phyloP scores from a whole-genome alignment of 2,113 vertebrate species.

The Actenoides lindsayi region DNA sequence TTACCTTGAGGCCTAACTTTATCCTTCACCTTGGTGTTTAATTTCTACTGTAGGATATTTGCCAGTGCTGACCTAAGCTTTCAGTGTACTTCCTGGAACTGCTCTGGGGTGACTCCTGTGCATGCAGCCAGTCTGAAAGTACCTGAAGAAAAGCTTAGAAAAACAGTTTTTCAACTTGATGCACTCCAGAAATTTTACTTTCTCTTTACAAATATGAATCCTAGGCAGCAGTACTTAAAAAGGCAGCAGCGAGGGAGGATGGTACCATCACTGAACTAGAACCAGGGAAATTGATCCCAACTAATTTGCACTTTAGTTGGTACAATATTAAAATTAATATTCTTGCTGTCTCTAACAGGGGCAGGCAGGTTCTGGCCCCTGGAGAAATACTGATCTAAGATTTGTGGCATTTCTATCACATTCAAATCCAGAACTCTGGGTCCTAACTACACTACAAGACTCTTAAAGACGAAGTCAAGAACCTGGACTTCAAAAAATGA shows the following conservation, averaged over 20 bases:
- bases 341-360: not conserved
- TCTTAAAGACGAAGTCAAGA: not conserved
- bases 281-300: constrained; percentile 4
- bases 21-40: not conserved
- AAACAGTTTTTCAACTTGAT: not conserved
- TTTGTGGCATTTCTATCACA: not conserved
- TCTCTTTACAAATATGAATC: not conserved
- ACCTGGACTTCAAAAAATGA: not conserved
- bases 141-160: not conserved
- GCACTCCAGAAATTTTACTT: not conserved
- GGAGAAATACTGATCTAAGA: not conserved
- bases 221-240: not conserved
- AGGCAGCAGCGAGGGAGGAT: not conserved
- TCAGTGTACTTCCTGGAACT: not conserved
- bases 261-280: not conserved
- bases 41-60: not conserved
- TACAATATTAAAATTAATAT: not conserved
- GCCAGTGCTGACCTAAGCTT: not conserved
- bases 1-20: not conserved
- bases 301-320: not conserved
- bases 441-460: not conserved
- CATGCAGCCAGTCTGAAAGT: not conserved
- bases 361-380: not conserved
- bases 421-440: not conserved
- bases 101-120: not conserved